Evolutionary conservation across 2,888 invertebrate genomes (phyloP).

Genomic region (Ormia ochracea): DNA sequence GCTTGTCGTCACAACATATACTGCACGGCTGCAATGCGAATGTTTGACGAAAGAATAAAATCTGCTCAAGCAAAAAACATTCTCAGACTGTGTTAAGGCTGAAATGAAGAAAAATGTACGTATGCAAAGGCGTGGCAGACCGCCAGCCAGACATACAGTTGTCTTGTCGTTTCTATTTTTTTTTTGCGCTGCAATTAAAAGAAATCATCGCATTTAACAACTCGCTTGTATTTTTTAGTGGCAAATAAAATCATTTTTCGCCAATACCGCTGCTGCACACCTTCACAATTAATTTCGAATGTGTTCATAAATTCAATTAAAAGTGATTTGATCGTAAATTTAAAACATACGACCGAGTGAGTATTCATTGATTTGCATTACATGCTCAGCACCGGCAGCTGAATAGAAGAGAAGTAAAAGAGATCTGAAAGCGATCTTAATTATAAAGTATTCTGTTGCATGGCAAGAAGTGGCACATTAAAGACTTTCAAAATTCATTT

Average conservation of each 20-base stretch:
- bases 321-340: conserved; percentile 53
- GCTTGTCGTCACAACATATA: conserved; percentile 61
- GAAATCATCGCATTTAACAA: neutral
- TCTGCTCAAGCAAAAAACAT: conserved; percentile 11
- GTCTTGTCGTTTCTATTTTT: conserved; percentile 46
- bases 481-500: neutral
- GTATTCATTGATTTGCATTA: conserved; percentile 40
- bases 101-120: neutral
- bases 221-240: conserved; percentile 22
- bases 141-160: conserved; percentile 43
- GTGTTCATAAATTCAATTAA: conserved; percentile 56
- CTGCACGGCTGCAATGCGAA: conserved; percentile 38
- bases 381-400: neutral
- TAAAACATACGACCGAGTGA: too few relatives aligned
- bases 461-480: neutral
- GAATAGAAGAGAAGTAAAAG: too few relatives aligned
- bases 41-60: conserved; percentile 2
- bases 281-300: conserved; percentile 57
- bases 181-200: neutral
- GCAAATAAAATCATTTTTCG: conserved; percentile 37
- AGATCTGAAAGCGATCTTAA: conserved; percentile 11
- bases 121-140: neutral
- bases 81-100: conserved; percentile 42
- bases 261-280: conserved; percentile 28
- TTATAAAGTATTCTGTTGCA: conserved; percentile 19